phyloP scores from a whole-genome alignment of 2,888 invertebrate genomes.

The Dryococelus australis region DNA sequence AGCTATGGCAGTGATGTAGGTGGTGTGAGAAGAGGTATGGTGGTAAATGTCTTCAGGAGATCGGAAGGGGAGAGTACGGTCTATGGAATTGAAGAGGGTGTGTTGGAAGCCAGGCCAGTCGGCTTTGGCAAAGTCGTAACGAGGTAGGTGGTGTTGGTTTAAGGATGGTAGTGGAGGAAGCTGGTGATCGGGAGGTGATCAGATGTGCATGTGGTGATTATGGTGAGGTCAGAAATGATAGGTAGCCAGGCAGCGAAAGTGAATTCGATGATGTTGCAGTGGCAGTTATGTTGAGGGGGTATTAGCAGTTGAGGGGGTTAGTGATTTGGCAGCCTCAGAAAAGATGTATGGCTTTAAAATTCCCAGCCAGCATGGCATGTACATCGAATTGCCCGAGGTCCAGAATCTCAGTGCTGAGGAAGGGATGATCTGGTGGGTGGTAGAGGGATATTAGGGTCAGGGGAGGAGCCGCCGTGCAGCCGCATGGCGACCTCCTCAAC shows the following conservation, averaged over 20 bases:
- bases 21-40: not conserved
- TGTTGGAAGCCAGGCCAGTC: not conserved
- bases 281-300: not conserved
- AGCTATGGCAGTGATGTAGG: not conserved
- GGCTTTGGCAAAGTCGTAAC: not conserved
- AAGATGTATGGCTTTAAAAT: too few relatives aligned
- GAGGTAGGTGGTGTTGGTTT: not conserved
- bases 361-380: too few relatives aligned
- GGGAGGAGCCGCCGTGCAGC: too few relatives aligned
- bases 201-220: not conserved
- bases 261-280: not conserved
- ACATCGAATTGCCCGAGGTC: too few relatives aligned
- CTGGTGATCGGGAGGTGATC: not conserved
- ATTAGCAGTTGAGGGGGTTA: too few relatives aligned
- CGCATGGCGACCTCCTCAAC: too few relatives aligned
- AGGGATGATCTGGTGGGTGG: too few relatives aligned
- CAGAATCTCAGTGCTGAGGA: too few relatives aligned
- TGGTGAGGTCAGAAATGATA: not conserved
- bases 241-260: not conserved
- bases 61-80: not conserved
- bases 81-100: not conserved
- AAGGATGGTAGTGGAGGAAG: not conserved
- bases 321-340: too few relatives aligned
- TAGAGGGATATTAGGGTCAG: too few relatives aligned
- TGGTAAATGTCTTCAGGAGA: not conserved